Conservation (phyloP, 2,113 vertebrate genomes). For the Neogobius melanostomus region DNA sequence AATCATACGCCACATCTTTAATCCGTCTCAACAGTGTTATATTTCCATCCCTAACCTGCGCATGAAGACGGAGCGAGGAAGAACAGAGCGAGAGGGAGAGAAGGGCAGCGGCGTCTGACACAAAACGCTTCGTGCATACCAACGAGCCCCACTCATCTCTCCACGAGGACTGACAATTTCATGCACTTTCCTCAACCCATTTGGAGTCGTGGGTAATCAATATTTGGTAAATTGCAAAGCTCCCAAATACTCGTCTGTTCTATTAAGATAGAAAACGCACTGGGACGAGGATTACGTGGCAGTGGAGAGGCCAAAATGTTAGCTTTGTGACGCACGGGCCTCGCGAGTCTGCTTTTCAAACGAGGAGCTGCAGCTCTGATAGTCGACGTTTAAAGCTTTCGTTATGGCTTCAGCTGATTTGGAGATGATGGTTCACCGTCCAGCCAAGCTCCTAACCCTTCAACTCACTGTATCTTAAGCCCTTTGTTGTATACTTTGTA, state of each 20-base stretch:
- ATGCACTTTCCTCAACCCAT: constrained; percentile 7
- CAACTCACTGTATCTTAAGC: too few relatives aligned
- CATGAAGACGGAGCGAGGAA: too few relatives aligned
- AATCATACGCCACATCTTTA: too few relatives aligned
- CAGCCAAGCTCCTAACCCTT: too few relatives aligned
- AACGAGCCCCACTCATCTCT: constrained; percentile 65
- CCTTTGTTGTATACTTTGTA: too few relatives aligned
- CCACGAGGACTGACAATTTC: constrained; percentile 5
- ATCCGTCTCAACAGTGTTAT: too few relatives aligned
- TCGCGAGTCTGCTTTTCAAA: neutral
- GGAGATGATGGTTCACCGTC: too few relatives aligned
- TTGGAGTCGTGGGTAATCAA: neutral
- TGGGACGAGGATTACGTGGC: neutral
- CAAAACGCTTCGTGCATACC: constrained; percentile 65
- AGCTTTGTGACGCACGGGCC: neutral
- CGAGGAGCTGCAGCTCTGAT: neutral
- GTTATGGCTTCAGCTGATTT: too few relatives aligned
- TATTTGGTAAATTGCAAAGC: constrained; percentile 7
- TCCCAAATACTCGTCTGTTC: constrained; percentile 2
- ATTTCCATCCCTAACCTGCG: too few relatives aligned
- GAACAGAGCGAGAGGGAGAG: constrained; percentile 48
- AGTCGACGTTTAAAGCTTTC: neutral
- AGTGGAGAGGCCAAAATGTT: constrained; percentile 4
- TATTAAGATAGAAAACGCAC: constrained; percentile 2
- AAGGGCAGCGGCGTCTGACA: constrained; percentile 54